Evolutionary conservation across 2,113 vertebrate genomes (phyloP), one percentile per base, ranked within the genome.

Genomic region (Saccopteryx leptura): DNA sequence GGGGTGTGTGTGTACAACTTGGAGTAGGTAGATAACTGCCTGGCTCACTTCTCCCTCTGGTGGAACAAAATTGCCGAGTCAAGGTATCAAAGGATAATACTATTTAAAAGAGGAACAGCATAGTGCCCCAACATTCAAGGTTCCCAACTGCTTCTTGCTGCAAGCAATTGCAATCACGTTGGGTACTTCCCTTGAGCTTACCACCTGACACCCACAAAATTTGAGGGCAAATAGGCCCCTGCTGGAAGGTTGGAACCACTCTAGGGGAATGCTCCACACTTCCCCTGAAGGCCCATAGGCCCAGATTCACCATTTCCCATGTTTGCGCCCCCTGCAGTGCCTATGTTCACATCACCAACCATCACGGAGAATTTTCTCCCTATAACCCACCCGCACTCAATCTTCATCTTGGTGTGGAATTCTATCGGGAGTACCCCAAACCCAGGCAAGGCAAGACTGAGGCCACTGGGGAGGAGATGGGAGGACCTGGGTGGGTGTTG

Each of bases 261-360:
- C 26, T n/a, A 19, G 26, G n/a, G 23, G 23, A 8, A 0, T 1
- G 5, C 13, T 58, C 71, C 39, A 0, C 0, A 19, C 1, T 4
- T 60, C 14, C 17, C 31, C 39, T 26, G 24, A 26, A 9, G 13
- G 0, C 28, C 26, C n/a, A 31, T 7, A 4, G 17, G 61, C 66
- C 21, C 28, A 5, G 4, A 26, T 3, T 48, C 33, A 18, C 18
- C 19, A 4, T 0, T 2, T n/a, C 60, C 4, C 39, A 46, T n/a
- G 86, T 28, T 31, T n/a, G 58, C 3, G 13, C 7, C 39, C 84
- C 68, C 81, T 86, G 21, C 39, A 80, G 60, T 74, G 13, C n/a
- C 39, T 52, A 24, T 24, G 60, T 13, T 21, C 56, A 21, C 5
- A 2, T 48, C 31, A 8, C 52, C n/a, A 13, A 7, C 33, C 9